These are phyloP conservation scores for Limnephilus rhombicus DNA, from an alignment of 2,888 invertebrate genomes.

Conservation along the genomic window DNA sequence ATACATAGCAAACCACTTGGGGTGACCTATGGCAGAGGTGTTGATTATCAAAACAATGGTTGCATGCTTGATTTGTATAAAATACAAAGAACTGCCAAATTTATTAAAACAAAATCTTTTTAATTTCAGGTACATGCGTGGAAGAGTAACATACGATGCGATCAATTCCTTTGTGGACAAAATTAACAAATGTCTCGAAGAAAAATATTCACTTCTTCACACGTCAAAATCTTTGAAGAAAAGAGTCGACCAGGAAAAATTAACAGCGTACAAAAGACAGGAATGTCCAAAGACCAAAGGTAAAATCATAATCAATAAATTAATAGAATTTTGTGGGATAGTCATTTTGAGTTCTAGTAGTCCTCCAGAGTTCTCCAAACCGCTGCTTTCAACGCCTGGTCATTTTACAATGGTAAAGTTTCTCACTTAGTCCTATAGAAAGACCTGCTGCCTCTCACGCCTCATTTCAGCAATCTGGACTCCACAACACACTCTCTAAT, in stretches of 20 bases:
- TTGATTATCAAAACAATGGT: not conserved
- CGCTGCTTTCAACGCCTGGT: too few species aligned
- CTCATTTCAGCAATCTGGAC: not conserved
- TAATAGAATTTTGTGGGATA: too few species aligned
- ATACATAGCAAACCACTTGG: too few species aligned
- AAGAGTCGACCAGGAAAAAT: slow-evolving; percentile 58
- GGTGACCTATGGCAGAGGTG: too few species aligned
- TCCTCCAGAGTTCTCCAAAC: too few species aligned
- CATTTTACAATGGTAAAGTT: not conserved
- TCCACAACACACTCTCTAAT: too few species aligned
- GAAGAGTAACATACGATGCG: slow-evolving; percentile 58
- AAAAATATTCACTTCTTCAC: slow-evolving; percentile 61
- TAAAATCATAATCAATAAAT: slow-evolving; percentile 7
- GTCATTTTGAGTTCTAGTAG: too few species aligned
- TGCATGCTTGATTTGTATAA: not conserved
- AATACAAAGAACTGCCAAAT: not conserved
- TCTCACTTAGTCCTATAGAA: not conserved
- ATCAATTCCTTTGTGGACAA: slow-evolving; percentile 64
- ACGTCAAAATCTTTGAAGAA: slow-evolving; percentile 54
- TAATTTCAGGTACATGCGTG: slow-evolving; percentile 62
- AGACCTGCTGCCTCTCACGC: not conserved
- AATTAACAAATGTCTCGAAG: slow-evolving; percentile 59
- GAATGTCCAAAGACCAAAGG: slow-evolving; percentile 63
- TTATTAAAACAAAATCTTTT: not conserved
- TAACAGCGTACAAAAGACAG: slow-evolving; percentile 50